A percentile compares a stretch with the other conserved stretches of the same genome.
phyloP scores from a whole-genome alignment of 2,797 vertebrate genomes.

The Linurgus olivaceus region DNA sequence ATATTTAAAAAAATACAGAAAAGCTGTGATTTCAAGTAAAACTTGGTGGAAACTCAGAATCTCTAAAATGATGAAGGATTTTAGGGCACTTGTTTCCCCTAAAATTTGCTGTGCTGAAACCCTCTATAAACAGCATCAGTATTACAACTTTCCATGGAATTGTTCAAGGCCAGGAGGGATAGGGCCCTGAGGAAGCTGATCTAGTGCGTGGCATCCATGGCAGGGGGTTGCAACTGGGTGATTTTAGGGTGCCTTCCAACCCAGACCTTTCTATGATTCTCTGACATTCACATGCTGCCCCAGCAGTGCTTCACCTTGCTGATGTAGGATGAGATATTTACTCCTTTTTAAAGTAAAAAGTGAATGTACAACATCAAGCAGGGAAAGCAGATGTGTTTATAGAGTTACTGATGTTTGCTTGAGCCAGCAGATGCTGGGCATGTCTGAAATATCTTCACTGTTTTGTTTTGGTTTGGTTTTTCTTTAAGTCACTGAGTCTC shows the following conservation, averaged over 20 bases:
- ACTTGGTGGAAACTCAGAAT: background rate
- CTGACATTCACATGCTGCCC: rapidly evolving
- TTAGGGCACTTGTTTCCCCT: background rate
- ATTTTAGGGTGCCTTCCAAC: background rate
- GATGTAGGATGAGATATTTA: background rate
- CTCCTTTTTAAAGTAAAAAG: background rate
- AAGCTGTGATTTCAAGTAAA: background rate
- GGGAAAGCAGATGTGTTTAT: background rate
- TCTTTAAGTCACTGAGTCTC: rapidly evolving
- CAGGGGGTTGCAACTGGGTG: background rate
- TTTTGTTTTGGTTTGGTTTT: background rate
- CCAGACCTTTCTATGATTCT: background rate
- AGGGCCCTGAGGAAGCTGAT: background rate
- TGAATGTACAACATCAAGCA: background rate
- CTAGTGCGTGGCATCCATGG: background rate
- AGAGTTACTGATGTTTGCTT: background rate
- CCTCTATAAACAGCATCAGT: rapidly evolving
- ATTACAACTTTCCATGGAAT: background rate
- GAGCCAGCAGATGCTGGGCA: background rate
- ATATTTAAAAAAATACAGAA: background rate
- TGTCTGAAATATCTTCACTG: conserved; percentile 29
- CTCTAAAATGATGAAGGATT: background rate
- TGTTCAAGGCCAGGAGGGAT: background rate
- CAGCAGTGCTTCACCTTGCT: background rate
- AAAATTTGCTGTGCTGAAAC: background rate